Evolutionary conservation across 2,797 vertebrate genomes (phyloP).

Genomic region (Dromococcyx pavoninus): DNA sequence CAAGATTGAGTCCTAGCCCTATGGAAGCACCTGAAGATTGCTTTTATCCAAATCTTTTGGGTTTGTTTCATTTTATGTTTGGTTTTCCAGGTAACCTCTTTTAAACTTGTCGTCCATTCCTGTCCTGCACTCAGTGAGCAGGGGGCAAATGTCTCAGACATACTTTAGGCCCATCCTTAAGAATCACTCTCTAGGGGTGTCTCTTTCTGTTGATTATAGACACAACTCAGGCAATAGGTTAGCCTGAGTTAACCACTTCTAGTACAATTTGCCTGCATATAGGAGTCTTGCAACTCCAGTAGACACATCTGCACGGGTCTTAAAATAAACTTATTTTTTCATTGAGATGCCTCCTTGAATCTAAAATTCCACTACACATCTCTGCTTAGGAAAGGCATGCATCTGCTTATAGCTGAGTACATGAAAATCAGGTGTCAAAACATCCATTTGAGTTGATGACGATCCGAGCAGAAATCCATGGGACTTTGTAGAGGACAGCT

Average conservation of each 20-base stretch:
- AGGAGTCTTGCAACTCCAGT: background rate
- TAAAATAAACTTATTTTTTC: background rate
- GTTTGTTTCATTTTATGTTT: background rate
- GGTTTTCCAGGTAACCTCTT: background rate
- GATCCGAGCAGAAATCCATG: background rate
- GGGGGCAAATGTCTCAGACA: background rate
- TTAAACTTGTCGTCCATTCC: background rate
- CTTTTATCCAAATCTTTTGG: background rate
- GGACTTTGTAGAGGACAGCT: background rate
- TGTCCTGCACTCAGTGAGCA: background rate
- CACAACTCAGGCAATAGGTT: background rate
- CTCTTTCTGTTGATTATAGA: background rate
- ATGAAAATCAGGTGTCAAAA: background rate
- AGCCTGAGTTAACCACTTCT: background rate
- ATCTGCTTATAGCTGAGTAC: background rate
- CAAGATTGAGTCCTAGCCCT: background rate
- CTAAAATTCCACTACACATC: background rate
- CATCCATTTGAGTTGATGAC: rapidly evolving
- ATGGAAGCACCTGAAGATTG: background rate
- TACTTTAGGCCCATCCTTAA: background rate
- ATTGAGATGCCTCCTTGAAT: background rate
- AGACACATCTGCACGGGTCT: background rate
- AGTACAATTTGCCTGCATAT: background rate
- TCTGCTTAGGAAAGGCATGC: background rate
- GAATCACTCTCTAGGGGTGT: background rate